Evolutionary conservation across 2,888 invertebrate genomes (phyloP).

Genomic region (Philonicus albiceps): DNA sequence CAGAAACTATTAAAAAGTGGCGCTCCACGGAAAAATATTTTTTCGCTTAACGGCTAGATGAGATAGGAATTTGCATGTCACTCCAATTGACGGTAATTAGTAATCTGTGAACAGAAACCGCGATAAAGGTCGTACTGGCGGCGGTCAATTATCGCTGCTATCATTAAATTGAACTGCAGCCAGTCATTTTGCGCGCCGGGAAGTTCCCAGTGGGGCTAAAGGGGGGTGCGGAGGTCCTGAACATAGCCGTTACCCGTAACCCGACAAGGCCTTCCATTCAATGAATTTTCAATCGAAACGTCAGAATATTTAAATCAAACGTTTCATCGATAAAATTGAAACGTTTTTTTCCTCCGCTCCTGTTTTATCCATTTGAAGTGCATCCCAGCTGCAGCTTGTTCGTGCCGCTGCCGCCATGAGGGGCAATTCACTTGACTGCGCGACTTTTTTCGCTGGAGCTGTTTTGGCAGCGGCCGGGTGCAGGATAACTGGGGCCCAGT

Average conservation of each 20-base stretch:
- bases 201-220: neutral
- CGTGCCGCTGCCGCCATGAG: neutral
- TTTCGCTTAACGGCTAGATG: neutral
- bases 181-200: neutral
- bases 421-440: neutral
- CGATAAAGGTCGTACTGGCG: constrained; percentile 20
- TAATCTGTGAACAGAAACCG: constrained; percentile 34
- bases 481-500: neutral
- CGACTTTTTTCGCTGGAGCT: neutral
- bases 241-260: neutral
- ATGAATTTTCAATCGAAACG: constrained; percentile 36
- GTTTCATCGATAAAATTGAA: constrained; percentile 36
- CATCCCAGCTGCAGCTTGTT: neutral
- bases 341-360: neutral
- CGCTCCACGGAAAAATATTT: constrained; percentile 2
- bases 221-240: neutral
- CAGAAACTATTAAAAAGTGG: neutral
- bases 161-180: constrained; percentile 7
- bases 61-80: constrained; percentile 21
- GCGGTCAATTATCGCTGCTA: constrained; percentile 28
- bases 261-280: neutral
- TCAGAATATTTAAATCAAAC: constrained; percentile 39
- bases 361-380: constrained; percentile 8
- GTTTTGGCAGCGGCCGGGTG: neutral
- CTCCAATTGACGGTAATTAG: constrained; percentile 30